Base-by-base conservation (phyloP, 2,888 invertebrate genomes). In the Mycogona germanica region DNA sequence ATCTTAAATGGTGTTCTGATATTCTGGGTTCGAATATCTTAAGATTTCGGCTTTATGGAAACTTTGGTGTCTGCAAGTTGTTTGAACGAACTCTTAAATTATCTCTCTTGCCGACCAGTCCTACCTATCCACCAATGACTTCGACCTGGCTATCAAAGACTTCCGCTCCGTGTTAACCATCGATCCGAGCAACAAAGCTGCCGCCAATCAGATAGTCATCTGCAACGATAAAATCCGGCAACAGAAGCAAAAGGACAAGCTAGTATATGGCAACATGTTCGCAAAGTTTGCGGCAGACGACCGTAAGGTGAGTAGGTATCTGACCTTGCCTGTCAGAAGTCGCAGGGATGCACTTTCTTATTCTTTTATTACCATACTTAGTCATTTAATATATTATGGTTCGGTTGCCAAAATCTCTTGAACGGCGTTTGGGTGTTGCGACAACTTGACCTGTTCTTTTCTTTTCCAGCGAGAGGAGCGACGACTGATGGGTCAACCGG, bases 221-320 rank as follows among this genome's bases (percentile, higher is more conserved):
- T 89, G 89, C 70, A 78, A 80, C 57, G 75, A 79, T 56, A 75
- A 80, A 57, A 75, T 92, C 19, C 83, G 82, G 67, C 80, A 84
- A 60, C 81, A 85, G 63, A 76, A 81, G 59, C 77, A 80, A 53
- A 81, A 80, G 57, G 92, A 95, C 70, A 91, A 86, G 73, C 79
- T 83, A 66, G 75, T 89, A 32, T 97, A 91, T 70, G 84, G 84
- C 14, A 91, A 89, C 70, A 93, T 97, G 89, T 97, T 97, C 72
- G 83, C 88, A 63, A 92, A 89, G 72, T 85, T 92, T 72, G 68
- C 70, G n/a, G 64, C 64, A 56, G 56, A 57, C 28, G 64, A 63
- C 57, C 56, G 44, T 53, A 50, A 29, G 52, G 60, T 55, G 57
- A 53, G 55, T 50, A n/a, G n/a, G n/a, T n/a, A n/a, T n/a, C n/a